Evolutionary conservation across 2,888 invertebrate genomes (phyloP), one percentile per base, ranked within the genome.

Genomic region (Ochropacha duplaris): DNA sequence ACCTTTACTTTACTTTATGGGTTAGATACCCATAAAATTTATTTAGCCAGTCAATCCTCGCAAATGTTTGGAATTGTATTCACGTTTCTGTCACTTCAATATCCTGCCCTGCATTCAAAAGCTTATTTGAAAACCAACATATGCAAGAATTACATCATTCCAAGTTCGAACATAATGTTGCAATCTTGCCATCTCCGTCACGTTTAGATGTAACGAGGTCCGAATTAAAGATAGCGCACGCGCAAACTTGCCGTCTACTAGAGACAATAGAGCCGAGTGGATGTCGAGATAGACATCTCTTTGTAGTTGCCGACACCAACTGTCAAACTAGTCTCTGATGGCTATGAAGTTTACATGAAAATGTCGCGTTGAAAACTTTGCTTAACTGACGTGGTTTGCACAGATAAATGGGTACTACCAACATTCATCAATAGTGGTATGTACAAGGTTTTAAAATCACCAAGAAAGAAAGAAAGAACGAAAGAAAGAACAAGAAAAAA

Each of bases 141-240:
- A 44, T 44, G 44, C 44, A 44, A 44, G 44, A 44, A 19, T 44
- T 44, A 44, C 44, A 44, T 44, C 44, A 44, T 44, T 44, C 44
- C 0, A 44, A 78, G 19, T 44, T 44, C 44, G 2, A 44, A 78
- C 78, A 75, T 79, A 76, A 81, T 64, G 26, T 57, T 60, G 68
- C 69, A 81, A 87, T 88, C 85, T 78, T 66, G 69, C 69, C 74
- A 89, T 89, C 89, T 80, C 61, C 69, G 81, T 84, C 90, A 88
- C 90, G 88, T 86, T 49, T 36, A 57, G 62, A 57, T 55, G 56
- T 62, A 62, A 62, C 73, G 65, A 71, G 69, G 71, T 69, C 66
- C 67, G 80, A 79, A 79, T 79, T 66, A 68, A 68, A 76, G 88
- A 90, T 90, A 88, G 77, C 78, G 86, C 90, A 90, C 88, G 90